phyloP scores from a whole-genome alignment of 2,113 vertebrate species.

The Sinocyclocheilus anshuiensis region DNA sequence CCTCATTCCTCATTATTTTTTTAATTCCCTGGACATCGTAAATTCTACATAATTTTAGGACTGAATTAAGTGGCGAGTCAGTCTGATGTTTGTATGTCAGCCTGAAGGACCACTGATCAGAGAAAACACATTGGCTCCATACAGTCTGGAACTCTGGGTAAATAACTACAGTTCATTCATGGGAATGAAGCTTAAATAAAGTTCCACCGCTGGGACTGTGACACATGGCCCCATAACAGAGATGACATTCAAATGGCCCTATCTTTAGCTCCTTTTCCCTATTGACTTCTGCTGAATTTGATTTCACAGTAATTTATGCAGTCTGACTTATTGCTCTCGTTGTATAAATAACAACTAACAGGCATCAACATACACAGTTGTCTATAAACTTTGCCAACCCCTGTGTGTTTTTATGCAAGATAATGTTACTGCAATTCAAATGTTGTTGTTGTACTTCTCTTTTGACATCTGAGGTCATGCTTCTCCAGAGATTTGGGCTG shows the following conservation, averaged over 20 bases:
- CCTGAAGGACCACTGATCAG: slow-evolving; percentile 45
- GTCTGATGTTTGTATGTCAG: background rate
- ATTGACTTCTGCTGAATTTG: background rate
- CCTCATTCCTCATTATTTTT: background rate
- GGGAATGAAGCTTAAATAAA: slow-evolving; percentile 66
- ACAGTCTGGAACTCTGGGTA: slow-evolving; percentile 70
- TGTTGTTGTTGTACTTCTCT: background rate
- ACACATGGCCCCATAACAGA: slow-evolving; percentile 56
- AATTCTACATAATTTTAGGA: background rate
- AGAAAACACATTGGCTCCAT: slow-evolving; percentile 59
- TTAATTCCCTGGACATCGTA: too few species aligned
- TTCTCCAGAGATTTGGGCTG: background rate
- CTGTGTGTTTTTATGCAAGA: background rate
- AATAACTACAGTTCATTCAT: slow-evolving; percentile 71
- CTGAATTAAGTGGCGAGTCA: slow-evolving; percentile 4
- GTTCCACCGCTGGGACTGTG: slow-evolving; percentile 54
- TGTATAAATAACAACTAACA: slow-evolving; percentile 20
- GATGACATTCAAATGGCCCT: slow-evolving; percentile 53
- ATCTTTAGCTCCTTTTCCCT: slow-evolving; percentile 14
- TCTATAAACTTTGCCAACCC: slow-evolving; percentile 1
- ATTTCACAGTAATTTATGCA: background rate
- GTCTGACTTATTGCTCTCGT: slow-evolving; percentile 8
- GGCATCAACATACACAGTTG: background rate
- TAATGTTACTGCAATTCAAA: background rate
- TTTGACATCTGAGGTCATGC: background rate